Base-by-base conservation (phyloP, 1,140 invertebrate genomes). In the Philaenus spumarius region DNA sequence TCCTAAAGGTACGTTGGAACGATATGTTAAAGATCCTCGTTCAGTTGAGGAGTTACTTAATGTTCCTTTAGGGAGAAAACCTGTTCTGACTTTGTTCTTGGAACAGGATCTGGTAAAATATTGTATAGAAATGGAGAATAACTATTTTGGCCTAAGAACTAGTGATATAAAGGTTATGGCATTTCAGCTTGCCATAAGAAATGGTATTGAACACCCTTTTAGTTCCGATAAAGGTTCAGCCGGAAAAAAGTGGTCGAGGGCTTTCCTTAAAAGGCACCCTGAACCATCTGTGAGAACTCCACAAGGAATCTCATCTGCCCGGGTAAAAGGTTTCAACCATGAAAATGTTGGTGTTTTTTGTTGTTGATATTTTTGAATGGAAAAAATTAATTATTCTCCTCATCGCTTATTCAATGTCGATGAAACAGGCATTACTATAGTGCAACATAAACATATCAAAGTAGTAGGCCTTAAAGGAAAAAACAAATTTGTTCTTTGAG, bases 281-380 rank as follows among this genome's bases (percentile, higher is more conserved):
- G 54, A 67, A 20, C 52, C 75, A 35, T 68, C 68, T 26, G 40
- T 74, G 11, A 54, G 74, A 62, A 71, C 65, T 61, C 71, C 73
- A 40, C 72, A 77, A 66, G 69, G 66, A 24, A 73, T 70, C 19
- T 71, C 68, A 52, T 37, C 74, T 17, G 66, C 69, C 2, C 58
- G 73, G 52, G 67, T 68, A 26, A 70, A 63, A 17, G 68, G 64
- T 12, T 78, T 78, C 59, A 78, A 77, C 53, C 64, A 64, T 58
- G 46, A 52, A 47, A 69, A 65, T 62, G 69, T 72, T 14, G 57
- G 56, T 48, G 43, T n/a, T 50, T 50, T 74, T n/a, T n/a, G n/a
- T 74, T 65, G 73, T 69, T 63, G 58, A 64, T 24, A 67, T 70
- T 59, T 63, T 68, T 34, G 58, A 14, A 23, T 55, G 17, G 17